phyloP scores from a whole-genome alignment of 2,888 invertebrate species.

The Athalia cordata region DNA sequence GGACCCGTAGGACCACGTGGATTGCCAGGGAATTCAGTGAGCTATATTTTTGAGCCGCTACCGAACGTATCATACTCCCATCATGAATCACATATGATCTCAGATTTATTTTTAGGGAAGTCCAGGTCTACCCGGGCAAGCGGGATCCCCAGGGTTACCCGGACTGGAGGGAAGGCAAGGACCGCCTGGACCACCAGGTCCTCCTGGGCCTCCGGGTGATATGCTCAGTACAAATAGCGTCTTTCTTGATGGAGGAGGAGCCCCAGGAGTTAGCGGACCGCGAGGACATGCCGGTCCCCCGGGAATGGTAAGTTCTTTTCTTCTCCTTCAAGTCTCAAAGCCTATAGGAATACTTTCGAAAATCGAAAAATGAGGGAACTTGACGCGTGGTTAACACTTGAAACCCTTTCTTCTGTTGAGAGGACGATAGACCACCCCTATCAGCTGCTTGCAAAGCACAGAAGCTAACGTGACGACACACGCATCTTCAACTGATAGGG shows the following conservation, averaged over 20 bases:
- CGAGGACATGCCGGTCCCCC: slow-evolving; percentile 77
- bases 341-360: too few relatives aligned
- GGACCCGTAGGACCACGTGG: slow-evolving; percentile 74
- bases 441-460: too few relatives aligned
- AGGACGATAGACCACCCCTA: too few relatives aligned
- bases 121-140: slow-evolving; percentile 66
- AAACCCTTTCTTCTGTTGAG: too few relatives aligned
- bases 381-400: too few relatives aligned
- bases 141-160: slow-evolving; percentile 74
- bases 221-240: slow-evolving; percentile 59
- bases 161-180: slow-evolving; percentile 70
- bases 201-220: slow-evolving; percentile 71
- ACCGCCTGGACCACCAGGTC: slow-evolving; percentile 73
- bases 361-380: too few relatives aligned
- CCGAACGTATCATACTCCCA: neutral
- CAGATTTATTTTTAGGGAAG: slow-evolving; percentile 59
- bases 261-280: slow-evolving; percentile 74
- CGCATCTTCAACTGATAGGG: too few relatives aligned
- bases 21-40: slow-evolving; percentile 72
- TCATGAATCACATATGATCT: too few relatives aligned
- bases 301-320: slow-evolving; percentile 73
- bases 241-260: slow-evolving; percentile 63
- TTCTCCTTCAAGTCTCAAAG: neutral
- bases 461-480: too few relatives aligned
- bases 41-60: slow-evolving; percentile 22